These are phyloP conservation scores for Neogale vison DNA, from an alignment of 2,113 vertebrate species.

Conservation along the genomic window DNA sequence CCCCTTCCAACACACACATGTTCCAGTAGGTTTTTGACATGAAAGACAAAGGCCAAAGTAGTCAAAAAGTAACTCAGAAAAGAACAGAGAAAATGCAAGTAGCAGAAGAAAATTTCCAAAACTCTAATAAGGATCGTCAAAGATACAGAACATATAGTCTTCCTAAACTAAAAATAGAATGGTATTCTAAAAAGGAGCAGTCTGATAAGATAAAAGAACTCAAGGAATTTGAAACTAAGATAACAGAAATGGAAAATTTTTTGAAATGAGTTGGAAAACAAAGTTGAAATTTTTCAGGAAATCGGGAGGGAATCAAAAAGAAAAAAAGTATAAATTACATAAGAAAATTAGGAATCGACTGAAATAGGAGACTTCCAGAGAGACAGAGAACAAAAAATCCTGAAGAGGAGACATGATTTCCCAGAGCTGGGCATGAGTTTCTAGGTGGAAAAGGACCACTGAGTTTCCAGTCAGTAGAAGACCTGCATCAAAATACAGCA, in stretches of 20 bases:
- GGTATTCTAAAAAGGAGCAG: background rate
- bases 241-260: background rate
- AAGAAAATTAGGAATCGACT: background rate
- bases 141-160: background rate
- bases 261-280: background rate
- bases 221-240: background rate
- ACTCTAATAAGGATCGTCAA: background rate
- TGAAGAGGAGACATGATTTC: background rate
- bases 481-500: background rate
- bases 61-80: background rate
- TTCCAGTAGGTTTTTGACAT: background rate
- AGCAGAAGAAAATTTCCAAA: background rate
- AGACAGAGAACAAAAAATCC: background rate
- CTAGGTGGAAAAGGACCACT: background rate
- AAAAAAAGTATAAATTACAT: background rate
- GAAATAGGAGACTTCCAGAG: background rate
- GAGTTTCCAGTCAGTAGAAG: background rate
- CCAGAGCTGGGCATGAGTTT: background rate
- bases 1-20: background rate
- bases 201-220: background rate
- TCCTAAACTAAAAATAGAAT: background rate
- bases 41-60: background rate
- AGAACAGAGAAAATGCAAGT: background rate
- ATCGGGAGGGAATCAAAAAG: background rate
- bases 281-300: background rate